These are phyloP conservation scores for Hypena proboscidalis DNA, from an alignment of 2,888 invertebrate species.

Conservation along the genomic window DNA sequence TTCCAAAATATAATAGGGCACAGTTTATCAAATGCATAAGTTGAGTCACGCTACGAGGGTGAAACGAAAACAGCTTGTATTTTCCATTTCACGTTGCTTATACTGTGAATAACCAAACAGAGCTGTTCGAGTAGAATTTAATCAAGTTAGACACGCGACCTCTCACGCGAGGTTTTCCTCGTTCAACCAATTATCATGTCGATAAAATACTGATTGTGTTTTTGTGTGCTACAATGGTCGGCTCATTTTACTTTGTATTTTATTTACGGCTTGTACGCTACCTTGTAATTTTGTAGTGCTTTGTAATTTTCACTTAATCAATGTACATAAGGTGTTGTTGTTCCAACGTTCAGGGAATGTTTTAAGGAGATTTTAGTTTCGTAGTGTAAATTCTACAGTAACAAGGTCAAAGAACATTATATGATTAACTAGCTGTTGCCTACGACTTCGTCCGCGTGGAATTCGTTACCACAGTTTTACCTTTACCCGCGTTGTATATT, in stretches of 20 bases:
- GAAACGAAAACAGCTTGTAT: slow-evolving; percentile 42
- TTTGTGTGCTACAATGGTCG: slow-evolving; percentile 33
- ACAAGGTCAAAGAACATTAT: too few species aligned
- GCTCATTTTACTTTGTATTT: slow-evolving; percentile 15
- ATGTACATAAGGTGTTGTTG: not conserved
- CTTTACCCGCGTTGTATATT: too few species aligned
- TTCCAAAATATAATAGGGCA: slow-evolving; percentile 13
- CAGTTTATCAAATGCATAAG: slow-evolving; percentile 37
- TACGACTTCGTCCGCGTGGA: too few species aligned
- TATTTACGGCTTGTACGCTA: not conserved
- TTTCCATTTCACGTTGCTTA: slow-evolving; percentile 45
- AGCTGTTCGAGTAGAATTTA: slow-evolving; percentile 52
- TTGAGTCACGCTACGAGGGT: slow-evolving; percentile 39
- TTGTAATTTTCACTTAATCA: slow-evolving; percentile 1
- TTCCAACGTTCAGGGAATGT: too few species aligned
- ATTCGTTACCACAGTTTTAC: too few species aligned
- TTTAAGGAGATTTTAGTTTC: too few species aligned
- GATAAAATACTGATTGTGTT: slow-evolving; percentile 48
- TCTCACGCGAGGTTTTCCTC: slow-evolving; percentile 47
- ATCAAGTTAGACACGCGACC: slow-evolving; percentile 56
- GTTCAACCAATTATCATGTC: slow-evolving; percentile 53
- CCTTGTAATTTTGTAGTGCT: not conserved
- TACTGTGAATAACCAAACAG: slow-evolving; percentile 50
- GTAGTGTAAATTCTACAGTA: too few species aligned
- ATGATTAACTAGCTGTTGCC: too few species aligned